Conservation (phyloP, 2,113 vertebrate genomes). For the Miniopterus natalensis region DNA sequence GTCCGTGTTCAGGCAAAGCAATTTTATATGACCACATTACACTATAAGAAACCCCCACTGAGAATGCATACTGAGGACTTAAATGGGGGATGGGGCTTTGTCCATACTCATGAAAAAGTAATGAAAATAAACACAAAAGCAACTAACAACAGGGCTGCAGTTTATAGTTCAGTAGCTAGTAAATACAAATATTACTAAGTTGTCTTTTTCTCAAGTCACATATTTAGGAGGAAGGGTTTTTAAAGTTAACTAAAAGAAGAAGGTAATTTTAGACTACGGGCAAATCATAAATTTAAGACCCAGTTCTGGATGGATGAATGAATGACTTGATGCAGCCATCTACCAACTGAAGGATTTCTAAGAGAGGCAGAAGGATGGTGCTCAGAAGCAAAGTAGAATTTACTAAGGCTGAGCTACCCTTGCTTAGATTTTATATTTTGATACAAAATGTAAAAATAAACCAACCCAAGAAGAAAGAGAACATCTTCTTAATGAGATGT, state of each 20-base stretch:
- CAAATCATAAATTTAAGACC: not conserved
- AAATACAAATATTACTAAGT: conserved; percentile 9
- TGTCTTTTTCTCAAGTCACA: conserved; percentile 34
- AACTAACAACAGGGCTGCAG: conserved; percentile 19
- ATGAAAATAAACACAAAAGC: conserved; percentile 63
- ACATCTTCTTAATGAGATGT: not conserved
- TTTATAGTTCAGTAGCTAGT: conserved; percentile 8
- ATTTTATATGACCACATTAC: conserved; percentile 15
- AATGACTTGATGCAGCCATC: not conserved
- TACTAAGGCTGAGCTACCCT: not conserved
- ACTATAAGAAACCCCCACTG: not conserved
- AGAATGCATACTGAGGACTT: not conserved
- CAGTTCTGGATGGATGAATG: not conserved
- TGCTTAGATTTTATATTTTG: conserved; percentile 3
- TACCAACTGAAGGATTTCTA: not conserved
- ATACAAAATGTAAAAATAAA: conserved; percentile 44
- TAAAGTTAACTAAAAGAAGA: conserved; percentile 17
- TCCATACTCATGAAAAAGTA: conserved; percentile 25
- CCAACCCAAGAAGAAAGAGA: conserved; percentile 16
- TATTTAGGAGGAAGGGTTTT: conserved; percentile 25
- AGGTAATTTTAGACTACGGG: conserved; percentile 16
- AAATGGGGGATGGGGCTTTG: not conserved
- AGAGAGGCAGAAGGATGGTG: not conserved
- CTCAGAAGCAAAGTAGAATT: not conserved
- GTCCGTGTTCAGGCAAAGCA: conserved; percentile 43